Percentiles rank a stretch among this genome's conserved stretches.
Conservation (phyloP, 2,113 vertebrate genomes). For the Etheostoma spectabile region DNA sequence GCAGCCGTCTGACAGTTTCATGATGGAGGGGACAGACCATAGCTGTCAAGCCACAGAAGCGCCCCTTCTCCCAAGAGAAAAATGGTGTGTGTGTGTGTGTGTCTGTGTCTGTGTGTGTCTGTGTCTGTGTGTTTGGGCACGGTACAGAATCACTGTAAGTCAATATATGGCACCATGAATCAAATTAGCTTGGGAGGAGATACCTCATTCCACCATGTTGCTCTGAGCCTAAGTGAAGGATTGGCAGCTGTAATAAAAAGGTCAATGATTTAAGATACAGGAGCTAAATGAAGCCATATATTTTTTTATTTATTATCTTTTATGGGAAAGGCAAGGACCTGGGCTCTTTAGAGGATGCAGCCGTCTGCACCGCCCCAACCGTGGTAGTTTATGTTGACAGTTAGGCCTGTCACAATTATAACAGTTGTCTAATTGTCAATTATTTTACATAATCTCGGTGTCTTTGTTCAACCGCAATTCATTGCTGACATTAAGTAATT, state of each 20-base stretch:
- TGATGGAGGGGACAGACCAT: slow-evolving; percentile 54
- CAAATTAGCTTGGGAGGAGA: slow-evolving; percentile 51
- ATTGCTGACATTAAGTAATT: too few relatives aligned
- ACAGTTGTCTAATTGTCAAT: too few relatives aligned
- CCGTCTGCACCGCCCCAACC: not conserved
- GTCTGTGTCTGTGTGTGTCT: too few relatives aligned
- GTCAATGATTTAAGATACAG: slow-evolving; percentile 31
- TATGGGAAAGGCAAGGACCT: not conserved
- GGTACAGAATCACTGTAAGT: slow-evolving; percentile 40
- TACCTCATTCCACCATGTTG: slow-evolving; percentile 35
- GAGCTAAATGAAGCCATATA: slow-evolving; percentile 16
- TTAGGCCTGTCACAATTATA: too few relatives aligned
- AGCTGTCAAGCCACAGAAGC: slow-evolving; percentile 49
- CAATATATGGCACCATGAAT: slow-evolving; percentile 55
- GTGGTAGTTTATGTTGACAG: too few relatives aligned
- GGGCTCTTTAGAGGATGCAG: not conserved
- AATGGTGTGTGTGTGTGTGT: slow-evolving; percentile 32
- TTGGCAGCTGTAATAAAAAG: slow-evolving; percentile 47
- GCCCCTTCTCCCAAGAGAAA: slow-evolving; percentile 48
- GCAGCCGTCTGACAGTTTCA: slow-evolving; percentile 48
- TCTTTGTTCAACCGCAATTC: too few relatives aligned
- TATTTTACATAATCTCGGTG: too few relatives aligned
- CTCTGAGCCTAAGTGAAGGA: slow-evolving; percentile 50
- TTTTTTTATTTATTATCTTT: not conserved
- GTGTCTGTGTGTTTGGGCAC: slow-evolving; percentile 18